phyloP scores from a whole-genome alignment of 2,113 vertebrate species.

The Casuarius casuarius region DNA sequence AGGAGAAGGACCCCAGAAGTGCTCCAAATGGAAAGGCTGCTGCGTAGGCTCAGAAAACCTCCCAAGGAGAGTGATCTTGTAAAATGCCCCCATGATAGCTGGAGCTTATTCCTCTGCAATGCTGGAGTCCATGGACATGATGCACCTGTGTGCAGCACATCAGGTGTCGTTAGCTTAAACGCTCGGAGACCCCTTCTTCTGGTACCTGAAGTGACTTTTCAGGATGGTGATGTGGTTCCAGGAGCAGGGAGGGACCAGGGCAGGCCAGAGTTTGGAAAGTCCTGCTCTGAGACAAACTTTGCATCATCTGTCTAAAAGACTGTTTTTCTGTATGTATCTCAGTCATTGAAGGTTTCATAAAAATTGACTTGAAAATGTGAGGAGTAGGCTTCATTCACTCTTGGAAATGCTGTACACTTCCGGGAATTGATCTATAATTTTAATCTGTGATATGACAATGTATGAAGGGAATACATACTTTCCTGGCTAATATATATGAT shows the following conservation, averaged over 20 bases:
- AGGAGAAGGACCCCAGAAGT: background rate
- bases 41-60: background rate
- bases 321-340: background rate
- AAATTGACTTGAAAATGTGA: background rate
- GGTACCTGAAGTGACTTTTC: background rate
- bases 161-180: background rate
- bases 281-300: background rate
- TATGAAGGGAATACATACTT: background rate
- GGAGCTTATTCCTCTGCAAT: background rate
- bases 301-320: background rate
- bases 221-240: background rate
- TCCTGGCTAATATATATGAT: background rate
- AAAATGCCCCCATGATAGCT: background rate
- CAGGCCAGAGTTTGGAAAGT: background rate
- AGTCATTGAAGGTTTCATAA: background rate
- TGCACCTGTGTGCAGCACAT: background rate
- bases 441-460: background rate
- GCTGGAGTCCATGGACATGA: background rate
- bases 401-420: background rate
- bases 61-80: background rate
- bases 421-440: background rate
- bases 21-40: background rate
- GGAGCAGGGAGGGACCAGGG: background rate
- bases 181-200: background rate
- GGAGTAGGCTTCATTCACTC: background rate